Evolutionary conservation across 2,113 vertebrate genomes (phyloP).

Genomic region (Holacanthus passer): DNA sequence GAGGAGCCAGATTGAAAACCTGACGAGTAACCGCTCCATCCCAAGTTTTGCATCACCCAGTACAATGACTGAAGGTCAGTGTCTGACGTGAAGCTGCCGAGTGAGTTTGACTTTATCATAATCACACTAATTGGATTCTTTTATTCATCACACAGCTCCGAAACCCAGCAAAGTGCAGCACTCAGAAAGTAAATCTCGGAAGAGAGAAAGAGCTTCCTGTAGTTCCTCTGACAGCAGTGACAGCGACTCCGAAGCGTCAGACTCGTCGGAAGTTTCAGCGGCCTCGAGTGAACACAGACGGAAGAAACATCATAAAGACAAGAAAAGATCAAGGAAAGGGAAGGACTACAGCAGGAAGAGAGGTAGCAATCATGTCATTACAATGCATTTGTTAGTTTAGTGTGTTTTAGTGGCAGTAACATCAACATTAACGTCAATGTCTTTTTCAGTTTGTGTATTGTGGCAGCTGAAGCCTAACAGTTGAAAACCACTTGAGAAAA

Average conservation of each 20-base stretch:
- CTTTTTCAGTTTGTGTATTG: no score
- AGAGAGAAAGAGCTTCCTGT: slow-evolving; percentile 71
- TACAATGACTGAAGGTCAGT: slow-evolving; percentile 68
- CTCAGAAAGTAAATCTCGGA: slow-evolving; percentile 74
- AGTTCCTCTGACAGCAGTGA: slow-evolving; percentile 65
- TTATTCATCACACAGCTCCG: slow-evolving; percentile 11
- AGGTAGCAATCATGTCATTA: slow-evolving; percentile 64
- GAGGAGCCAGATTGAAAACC: slow-evolving; percentile 83
- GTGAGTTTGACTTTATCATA: no score
- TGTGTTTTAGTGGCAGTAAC: no score
- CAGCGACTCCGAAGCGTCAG: slow-evolving; percentile 70
- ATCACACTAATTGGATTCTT: background rate
- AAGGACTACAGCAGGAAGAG: slow-evolving; percentile 84
- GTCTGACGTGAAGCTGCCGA: rapidly evolving
- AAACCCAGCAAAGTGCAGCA: slow-evolving; percentile 69
- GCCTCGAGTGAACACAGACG: slow-evolving; percentile 71
- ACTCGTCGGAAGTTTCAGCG: slow-evolving; percentile 67
- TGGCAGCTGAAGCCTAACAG: no score
- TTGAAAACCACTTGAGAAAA: no score
- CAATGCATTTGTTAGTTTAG: no score
- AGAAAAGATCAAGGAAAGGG: slow-evolving; percentile 76
- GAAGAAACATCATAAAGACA: slow-evolving; percentile 80
- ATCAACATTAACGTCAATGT: no score
- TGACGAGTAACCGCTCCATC: slow-evolving; percentile 75
- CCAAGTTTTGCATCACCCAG: slow-evolving; percentile 57